phyloP scores from a whole-genome alignment of 1,140 invertebrate genomes.

The Cyphomyrmex costatus region DNA sequence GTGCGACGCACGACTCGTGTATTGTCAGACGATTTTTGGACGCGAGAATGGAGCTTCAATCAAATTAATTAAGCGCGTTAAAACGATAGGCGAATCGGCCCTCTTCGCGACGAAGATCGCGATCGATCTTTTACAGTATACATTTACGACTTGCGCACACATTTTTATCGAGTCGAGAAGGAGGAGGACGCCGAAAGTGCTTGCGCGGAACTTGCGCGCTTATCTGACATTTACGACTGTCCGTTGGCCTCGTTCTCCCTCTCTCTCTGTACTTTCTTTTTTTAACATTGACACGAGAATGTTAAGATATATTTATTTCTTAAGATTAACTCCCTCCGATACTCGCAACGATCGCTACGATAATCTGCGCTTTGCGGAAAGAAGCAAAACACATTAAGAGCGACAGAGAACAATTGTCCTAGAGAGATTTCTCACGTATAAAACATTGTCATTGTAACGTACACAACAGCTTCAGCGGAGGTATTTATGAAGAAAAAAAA shows the following conservation, averaged over 20 bases:
- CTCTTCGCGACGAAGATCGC: constrained; percentile 46
- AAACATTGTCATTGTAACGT: neutral
- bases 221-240: constrained; percentile 1
- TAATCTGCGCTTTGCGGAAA: neutral
- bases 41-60: constrained; percentile 46
- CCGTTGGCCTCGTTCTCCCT: constrained; percentile 28
- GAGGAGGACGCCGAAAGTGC: constrained; percentile 21
- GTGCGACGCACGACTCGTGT: neutral
- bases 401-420: neutral
- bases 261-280: constrained; percentile 37
- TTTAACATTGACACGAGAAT: constrained; percentile 63
- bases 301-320: constrained; percentile 63
- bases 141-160: neutral
- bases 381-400: neutral
- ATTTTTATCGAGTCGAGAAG: constrained; percentile 18
- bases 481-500: neutral
- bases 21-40: neutral
- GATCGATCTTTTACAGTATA: constrained; percentile 24
- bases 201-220: neutral
- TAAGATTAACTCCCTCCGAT: constrained; percentile 49
- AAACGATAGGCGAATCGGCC: constrained; percentile 13
- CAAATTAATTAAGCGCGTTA: constrained; percentile 44
- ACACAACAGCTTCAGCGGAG: neutral
- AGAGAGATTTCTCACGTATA: neutral
- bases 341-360: constrained; percentile 17